A percentile compares a stretch with the other conserved stretches of the same genome.
phyloP scores from a whole-genome alignment of 2,888 invertebrate species.

The Sarcophaga subvicina region DNA sequence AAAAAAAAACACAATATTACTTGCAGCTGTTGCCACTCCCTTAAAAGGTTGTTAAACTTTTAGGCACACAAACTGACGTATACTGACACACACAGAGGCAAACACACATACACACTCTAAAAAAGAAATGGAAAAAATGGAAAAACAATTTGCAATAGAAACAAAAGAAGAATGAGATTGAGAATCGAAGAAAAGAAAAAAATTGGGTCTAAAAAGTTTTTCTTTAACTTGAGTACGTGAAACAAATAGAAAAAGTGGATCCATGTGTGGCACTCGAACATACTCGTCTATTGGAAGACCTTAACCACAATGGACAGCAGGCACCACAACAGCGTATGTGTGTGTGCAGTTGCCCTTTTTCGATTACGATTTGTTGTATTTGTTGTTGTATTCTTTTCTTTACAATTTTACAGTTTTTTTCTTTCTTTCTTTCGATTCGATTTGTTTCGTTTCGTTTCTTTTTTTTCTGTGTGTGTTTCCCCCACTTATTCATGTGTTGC shows the following conservation, averaged over 20 bases:
- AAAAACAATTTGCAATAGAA: conserved; percentile 29
- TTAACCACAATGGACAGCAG: conserved; percentile 48
- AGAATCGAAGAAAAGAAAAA: conserved; percentile 37
- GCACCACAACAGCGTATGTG: conserved; percentile 10
- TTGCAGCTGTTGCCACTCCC: conserved; percentile 69
- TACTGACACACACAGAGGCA: not conserved
- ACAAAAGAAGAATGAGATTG: conserved; percentile 3
- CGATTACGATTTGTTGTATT: not conserved
- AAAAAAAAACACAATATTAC: conserved; percentile 57
- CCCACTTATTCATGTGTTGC: conserved; percentile 1
- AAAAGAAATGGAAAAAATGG: not conserved
- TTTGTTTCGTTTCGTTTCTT: not conserved
- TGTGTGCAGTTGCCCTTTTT: conserved; percentile 8
- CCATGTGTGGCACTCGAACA: not conserved
- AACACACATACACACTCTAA: not conserved
- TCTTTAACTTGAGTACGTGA: not conserved
- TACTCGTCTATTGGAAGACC: conserved; percentile 23
- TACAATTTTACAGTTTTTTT: not conserved
- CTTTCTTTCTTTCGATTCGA: not conserved
- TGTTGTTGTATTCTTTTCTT: conserved; percentile 8
- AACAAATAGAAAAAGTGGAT: conserved; percentile 11
- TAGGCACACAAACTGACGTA: conserved; percentile 33
- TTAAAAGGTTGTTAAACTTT: conserved; percentile 68
- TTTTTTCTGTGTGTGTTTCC: not conserved
- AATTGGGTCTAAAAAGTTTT: conserved; percentile 61